Evolutionary conservation across 2,888 invertebrate genomes (phyloP).

Genomic region (Ectropis crepuscularia): DNA sequence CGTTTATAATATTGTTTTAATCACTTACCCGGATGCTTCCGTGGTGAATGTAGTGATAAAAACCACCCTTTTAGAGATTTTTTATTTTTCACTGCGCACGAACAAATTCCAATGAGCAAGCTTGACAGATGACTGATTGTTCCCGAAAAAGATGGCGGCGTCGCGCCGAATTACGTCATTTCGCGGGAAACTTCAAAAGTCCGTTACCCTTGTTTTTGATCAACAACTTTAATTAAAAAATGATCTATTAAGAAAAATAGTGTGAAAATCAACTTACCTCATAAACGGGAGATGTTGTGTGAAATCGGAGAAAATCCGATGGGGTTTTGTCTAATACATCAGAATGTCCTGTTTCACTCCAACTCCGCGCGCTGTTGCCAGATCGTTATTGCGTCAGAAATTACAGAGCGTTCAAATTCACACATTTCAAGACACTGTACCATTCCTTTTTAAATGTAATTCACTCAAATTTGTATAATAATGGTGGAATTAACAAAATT

Average conservation of each 20-base stretch:
- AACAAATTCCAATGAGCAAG: slow-evolving; percentile 59
- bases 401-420: slow-evolving; percentile 70
- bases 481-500: slow-evolving; percentile 34
- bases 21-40: slow-evolving; percentile 83
- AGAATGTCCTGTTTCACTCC: slow-evolving; percentile 65
- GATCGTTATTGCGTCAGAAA: slow-evolving; percentile 82
- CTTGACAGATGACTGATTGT: slow-evolving; percentile 77
- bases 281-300: slow-evolving; percentile 62
- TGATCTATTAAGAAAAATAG: neutral
- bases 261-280: slow-evolving; percentile 64
- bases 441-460: slow-evolving; percentile 63
- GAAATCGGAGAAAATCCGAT: slow-evolving; percentile 56
- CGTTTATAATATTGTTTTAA: slow-evolving; percentile 41
- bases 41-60: slow-evolving; percentile 63
- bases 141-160: slow-evolving; percentile 70
- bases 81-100: slow-evolving; percentile 65
- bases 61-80: slow-evolving; percentile 65
- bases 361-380: slow-evolving; percentile 79
- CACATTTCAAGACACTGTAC: slow-evolving; percentile 75
- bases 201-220: slow-evolving; percentile 55
- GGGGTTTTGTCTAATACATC: slow-evolving; percentile 68
- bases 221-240: neutral
- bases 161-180: slow-evolving; percentile 71
- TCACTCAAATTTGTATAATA: slow-evolving; percentile 44
- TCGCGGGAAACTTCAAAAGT: slow-evolving; percentile 74